These are phyloP conservation scores for Tenebrosternarchus preto DNA, from an alignment of 2,113 vertebrate genomes.

Conservation along the genomic window DNA sequence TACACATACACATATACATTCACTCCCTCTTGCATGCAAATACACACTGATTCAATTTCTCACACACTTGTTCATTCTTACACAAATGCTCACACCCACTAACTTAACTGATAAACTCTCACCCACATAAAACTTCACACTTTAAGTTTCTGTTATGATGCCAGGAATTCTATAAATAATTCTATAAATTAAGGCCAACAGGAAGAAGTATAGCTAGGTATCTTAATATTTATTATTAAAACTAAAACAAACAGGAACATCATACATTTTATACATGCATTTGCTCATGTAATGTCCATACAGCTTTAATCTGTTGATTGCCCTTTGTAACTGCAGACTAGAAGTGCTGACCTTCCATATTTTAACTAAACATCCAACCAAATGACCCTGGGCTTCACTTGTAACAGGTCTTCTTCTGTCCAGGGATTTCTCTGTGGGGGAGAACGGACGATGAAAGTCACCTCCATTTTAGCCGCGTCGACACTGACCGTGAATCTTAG, in stretches of 20 bases:
- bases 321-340: no score
- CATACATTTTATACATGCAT: no score
- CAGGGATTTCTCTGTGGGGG: not conserved
- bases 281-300: no score
- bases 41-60: not conserved
- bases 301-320: no score
- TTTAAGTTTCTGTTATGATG: not conserved
- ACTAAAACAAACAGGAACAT: no score
- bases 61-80: not conserved
- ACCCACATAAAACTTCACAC: not conserved
- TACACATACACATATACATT: constrained; percentile 24
- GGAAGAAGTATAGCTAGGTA: not conserved
- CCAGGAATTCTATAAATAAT: not conserved
- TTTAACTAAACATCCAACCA: no score
- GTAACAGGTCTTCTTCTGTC: no score
- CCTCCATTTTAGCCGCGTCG: not conserved
- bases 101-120: not conserved
- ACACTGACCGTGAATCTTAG: not conserved
- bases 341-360: no score
- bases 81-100: no score
- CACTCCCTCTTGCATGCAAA: constrained; percentile 34
- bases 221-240: no score
- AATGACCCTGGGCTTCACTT: no score
- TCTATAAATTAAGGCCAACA: not conserved
- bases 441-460: not conserved